A percentile compares a stretch with the other conserved stretches of the same genome.
These are phyloP conservation scores for Chrysolina americana DNA, from an alignment of 2,888 invertebrate species.

Conservation along the genomic window DNA sequence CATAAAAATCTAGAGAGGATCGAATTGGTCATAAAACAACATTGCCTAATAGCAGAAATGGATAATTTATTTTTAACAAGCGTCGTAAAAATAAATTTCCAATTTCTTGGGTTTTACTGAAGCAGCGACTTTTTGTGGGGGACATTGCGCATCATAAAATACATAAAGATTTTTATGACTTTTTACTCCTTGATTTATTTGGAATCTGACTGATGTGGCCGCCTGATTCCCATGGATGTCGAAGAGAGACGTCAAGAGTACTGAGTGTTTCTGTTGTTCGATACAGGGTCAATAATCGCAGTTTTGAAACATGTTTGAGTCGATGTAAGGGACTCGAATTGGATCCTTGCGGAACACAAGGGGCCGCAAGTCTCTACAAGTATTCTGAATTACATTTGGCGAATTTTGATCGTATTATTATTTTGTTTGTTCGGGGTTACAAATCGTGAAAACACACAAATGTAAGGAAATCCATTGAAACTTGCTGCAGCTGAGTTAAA, in stretches of 20 bases:
- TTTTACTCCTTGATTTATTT: conserved; percentile 19
- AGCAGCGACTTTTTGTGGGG: conserved; percentile 1
- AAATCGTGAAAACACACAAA: too few relatives aligned
- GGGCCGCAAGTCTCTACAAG: too few relatives aligned
- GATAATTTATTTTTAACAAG: conserved; percentile 19
- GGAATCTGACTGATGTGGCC: background rate
- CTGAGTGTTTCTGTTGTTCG: background rate
- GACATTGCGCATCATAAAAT: background rate
- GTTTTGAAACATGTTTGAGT: too few relatives aligned
- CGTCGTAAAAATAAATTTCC: conserved; percentile 23
- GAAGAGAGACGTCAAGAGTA: background rate
- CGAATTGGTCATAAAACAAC: conserved; percentile 23
- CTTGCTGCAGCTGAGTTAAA: background rate
- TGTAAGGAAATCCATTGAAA: too few relatives aligned
- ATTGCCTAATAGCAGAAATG: conserved; percentile 20
- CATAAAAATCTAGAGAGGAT: background rate
- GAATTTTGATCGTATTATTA: too few relatives aligned
- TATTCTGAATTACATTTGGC: too few relatives aligned
- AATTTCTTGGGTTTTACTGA: conserved; percentile 22
- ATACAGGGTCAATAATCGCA: too few relatives aligned
- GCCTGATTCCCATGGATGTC: background rate
- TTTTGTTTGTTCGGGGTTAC: too few relatives aligned
- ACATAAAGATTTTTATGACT: conserved; percentile 13
- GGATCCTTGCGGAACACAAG: too few relatives aligned
- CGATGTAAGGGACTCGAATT: too few relatives aligned